These are phyloP conservation scores for Mycalesis mineus DNA, from an alignment of 2,888 invertebrate species.

Conservation along the genomic window DNA sequence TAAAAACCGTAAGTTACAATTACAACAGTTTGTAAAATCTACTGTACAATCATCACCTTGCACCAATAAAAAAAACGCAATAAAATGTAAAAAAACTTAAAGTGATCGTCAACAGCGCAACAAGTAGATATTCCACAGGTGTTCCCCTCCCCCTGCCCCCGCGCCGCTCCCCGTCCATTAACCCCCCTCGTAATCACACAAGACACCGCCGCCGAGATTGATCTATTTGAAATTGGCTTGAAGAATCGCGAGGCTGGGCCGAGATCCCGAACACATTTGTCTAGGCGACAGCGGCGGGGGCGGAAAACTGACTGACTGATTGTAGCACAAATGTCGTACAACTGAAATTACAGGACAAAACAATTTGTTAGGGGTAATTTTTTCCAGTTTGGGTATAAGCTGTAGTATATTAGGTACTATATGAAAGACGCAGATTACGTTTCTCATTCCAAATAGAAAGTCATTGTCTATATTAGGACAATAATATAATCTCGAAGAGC, in stretches of 20 bases:
- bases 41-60: too few species aligned
- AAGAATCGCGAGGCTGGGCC: conserved; percentile 10
- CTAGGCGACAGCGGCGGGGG: conserved; percentile 9
- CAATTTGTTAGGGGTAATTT: too few species aligned
- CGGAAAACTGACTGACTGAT: neutral
- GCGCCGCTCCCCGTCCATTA: conserved; percentile 30
- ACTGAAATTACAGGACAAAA: neutral
- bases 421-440: too few species aligned
- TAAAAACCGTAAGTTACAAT: too few species aligned
- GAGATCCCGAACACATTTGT: conserved; percentile 22
- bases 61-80: too few species aligned
- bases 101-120: conserved; percentile 25
- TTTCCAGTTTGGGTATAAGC: too few species aligned
- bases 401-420: too few species aligned
- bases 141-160: conserved; percentile 25
- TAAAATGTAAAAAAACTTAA: neutral
- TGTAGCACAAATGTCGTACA: neutral
- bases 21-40: too few species aligned
- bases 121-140: conserved; percentile 47
- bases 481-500: too few species aligned
- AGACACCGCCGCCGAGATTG: conserved; percentile 53
- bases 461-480: too few species aligned
- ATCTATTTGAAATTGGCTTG: conserved; percentile 41
- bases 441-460: too few species aligned
- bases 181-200: conserved; percentile 51